A percentile compares a stretch with the other conserved stretches of the same genome.
phyloP scores from a whole-genome alignment of 2,113 vertebrate species.

The Ptilorrhoa leucosticta region DNA sequence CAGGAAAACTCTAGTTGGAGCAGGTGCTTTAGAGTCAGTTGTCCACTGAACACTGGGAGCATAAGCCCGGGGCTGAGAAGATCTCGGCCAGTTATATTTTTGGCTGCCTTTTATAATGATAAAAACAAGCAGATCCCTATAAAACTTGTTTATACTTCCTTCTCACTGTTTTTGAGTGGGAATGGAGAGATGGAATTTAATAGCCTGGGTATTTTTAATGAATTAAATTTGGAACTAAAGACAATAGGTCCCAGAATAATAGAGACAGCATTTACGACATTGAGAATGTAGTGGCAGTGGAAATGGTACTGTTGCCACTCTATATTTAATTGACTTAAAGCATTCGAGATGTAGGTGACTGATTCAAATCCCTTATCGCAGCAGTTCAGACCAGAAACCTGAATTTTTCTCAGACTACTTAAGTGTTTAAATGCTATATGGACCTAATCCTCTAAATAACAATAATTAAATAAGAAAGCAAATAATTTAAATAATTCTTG shows the following conservation, averaged over 20 bases:
- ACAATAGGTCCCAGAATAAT: background rate
- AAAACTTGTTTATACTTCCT: background rate
- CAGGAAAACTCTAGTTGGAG: background rate
- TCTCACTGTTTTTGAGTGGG: background rate
- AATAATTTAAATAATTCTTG: background rate
- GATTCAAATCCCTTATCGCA: background rate
- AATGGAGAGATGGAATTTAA: background rate
- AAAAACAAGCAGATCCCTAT: background rate
- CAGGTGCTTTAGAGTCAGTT: background rate
- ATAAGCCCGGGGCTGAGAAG: background rate
- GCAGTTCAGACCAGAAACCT: background rate
- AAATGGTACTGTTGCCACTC: background rate
- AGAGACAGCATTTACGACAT: background rate
- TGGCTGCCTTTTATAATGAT: background rate
- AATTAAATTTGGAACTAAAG: background rate
- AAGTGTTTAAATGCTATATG: background rate
- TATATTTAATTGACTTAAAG: background rate
- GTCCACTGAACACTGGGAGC: background rate
- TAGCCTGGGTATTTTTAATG: background rate
- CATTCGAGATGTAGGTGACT: background rate
- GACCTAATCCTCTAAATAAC: background rate
- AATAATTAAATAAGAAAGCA: background rate
- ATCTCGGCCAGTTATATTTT: background rate
- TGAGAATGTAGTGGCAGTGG: background rate
- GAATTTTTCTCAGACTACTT: background rate